Evolutionary conservation across 2,888 invertebrate genomes (phyloP).

Genomic region (Trichogramma evanescens): DNA sequence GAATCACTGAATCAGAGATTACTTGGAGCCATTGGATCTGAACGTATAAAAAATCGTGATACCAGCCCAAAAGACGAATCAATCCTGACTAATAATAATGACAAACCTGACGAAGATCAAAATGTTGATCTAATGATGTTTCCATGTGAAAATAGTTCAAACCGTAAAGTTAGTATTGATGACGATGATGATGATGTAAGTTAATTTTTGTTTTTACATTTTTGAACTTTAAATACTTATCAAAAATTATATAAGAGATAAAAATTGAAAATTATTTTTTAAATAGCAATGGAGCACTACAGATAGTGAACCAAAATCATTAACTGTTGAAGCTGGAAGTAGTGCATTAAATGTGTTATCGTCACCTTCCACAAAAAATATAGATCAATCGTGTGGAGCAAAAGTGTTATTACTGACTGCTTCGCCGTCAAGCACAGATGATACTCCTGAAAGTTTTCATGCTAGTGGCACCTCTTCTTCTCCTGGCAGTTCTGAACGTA

Average conservation of each 20-base stretch:
- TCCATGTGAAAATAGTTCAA: no score
- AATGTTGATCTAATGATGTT: background rate
- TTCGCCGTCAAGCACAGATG: no score
- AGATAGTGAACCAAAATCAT: no score
- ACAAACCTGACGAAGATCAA: background rate
- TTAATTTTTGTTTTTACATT: background rate
- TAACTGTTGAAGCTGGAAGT: no score
- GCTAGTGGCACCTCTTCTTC: no score
- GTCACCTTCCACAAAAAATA: no score
- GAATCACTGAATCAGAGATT: slow-evolving; percentile 8
- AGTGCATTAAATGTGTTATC: no score
- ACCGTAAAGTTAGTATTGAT: background rate
- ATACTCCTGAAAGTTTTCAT: no score
- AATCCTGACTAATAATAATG: background rate
- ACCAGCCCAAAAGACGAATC: background rate
- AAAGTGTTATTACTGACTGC: no score
- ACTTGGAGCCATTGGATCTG: slow-evolving; percentile 28
- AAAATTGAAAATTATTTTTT: background rate
- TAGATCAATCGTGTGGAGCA: no score
- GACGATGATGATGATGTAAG: background rate
- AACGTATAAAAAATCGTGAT: slow-evolving; percentile 22
- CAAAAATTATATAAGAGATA: background rate
- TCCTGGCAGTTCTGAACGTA: background rate
- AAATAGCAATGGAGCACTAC: background rate
- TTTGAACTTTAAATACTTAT: background rate